Evolutionary conservation across 2,797 vertebrate species (phyloP).

Genomic region (Pteronotus mesoamericanus): DNA sequence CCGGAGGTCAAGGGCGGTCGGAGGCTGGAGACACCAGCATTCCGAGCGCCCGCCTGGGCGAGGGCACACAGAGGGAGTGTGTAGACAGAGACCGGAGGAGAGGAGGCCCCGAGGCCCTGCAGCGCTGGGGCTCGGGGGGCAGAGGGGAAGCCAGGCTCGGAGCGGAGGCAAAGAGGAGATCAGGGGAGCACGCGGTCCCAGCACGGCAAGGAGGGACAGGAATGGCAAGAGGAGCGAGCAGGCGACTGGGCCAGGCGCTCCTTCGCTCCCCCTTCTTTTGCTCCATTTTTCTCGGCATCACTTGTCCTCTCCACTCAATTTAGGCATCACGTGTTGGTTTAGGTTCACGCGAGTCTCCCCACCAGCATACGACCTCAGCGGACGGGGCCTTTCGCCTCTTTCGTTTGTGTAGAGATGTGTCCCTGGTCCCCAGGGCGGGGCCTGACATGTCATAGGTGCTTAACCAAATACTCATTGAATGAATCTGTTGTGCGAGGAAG

Average conservation of each 20-base stretch:
- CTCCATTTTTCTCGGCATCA: neutral
- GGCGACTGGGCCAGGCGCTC: accelerated
- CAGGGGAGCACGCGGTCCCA: accelerated
- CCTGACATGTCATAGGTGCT: accelerated
- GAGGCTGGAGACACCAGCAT: neutral
- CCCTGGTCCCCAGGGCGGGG: neutral
- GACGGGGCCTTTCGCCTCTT: neutral
- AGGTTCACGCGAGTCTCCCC: neutral
- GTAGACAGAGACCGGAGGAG: accelerated
- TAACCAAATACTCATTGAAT: neutral
- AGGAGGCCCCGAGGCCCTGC: accelerated
- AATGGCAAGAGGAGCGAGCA: accelerated
- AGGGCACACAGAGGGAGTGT: accelerated
- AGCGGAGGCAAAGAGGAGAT: neutral
- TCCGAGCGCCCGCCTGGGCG: too few species aligned
- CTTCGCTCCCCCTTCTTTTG: accelerated
- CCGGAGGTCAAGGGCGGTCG: neutral
- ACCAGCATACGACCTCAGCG: accelerated
- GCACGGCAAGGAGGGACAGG: neutral
- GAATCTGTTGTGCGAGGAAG: neutral
- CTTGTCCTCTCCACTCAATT: too few species aligned
- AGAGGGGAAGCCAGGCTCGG: too few species aligned
- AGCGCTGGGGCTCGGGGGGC: neutral
- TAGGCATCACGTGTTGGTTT: neutral
- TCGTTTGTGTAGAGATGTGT: neutral